Evolutionary conservation across 1,140 invertebrate genomes (phyloP), one percentile per base, ranked within the genome.

Genomic region (Bilobella aurantiaca): DNA sequence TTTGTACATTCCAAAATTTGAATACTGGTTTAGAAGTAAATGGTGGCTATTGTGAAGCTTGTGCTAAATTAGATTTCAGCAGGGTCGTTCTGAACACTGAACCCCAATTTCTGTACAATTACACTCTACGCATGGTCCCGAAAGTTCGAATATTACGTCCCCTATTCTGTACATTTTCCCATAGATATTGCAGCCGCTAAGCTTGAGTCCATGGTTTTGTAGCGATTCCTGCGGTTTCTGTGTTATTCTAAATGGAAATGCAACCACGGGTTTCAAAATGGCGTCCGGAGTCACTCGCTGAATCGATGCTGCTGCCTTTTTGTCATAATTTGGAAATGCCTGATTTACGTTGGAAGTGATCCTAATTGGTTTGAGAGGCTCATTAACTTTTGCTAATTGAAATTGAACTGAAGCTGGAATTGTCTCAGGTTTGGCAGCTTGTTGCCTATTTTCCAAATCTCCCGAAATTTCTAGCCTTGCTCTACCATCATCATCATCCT

Each of bases 151-250:
- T 63, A 94, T 92, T 70, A 90, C 88, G 74, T 85, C 82, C 2
- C 88, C 89, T 1, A 93, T 86, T 3, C 86, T 82, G 76, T 93
- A 93, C 87, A 93, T 92, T 69, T 86, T 82, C 1, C 91, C 91
- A 74, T 93, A 93, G 71, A 94, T 93, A 78, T 94, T 93, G 74
- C 91, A 94, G 1, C 90, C 90, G 12, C 88, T 88, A 66, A 93
- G 75, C 76, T 91, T 91, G 25, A 92, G 77, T 34, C 70, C 72
- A 14, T 66, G 21, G 30, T 60, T 47, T 31, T 60, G 60, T 2
- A 34, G 8, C 16, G 30, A 46, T 42, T 60, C 62, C 21, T 37
- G 28, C 29, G 65, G 61, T 58, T 61, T 67, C 28, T 66, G 63
- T 16, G 68, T 61, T 18, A 69, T 31, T 28, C 25, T 56, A 59